A percentile compares a stretch with the other conserved stretches of the same genome.
These are phyloP conservation scores for Melipona bicolor DNA, from an alignment of 2,888 invertebrate genomes.

Conservation along the genomic window DNA sequence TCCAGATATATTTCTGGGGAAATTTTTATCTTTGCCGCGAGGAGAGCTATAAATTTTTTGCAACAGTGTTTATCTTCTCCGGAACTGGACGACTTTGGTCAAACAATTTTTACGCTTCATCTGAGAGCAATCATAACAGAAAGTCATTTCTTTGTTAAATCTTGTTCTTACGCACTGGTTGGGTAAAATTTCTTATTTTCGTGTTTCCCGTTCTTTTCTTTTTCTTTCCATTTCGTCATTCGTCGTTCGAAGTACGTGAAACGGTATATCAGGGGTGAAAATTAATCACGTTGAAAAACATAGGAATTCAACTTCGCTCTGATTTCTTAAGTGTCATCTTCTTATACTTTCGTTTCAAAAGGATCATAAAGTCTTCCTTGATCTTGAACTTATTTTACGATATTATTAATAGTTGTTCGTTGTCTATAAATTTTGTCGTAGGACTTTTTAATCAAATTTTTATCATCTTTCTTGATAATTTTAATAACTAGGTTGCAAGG, in stretches of 20 bases:
- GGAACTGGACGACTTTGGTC: neutral
- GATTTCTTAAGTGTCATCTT: conserved; percentile 1
- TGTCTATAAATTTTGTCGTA: too few species aligned
- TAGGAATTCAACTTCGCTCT: neutral
- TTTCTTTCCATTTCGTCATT: neutral
- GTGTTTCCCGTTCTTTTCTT: too few species aligned
- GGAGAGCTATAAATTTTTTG: neutral
- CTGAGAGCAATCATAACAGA: neutral
- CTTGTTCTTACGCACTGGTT: neutral
- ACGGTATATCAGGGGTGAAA: neutral
- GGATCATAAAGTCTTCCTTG: neutral
- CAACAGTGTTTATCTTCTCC: neutral
- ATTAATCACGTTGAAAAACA: neutral
- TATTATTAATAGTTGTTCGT: neutral
- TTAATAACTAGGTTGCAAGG: too few species aligned
- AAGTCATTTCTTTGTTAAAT: neutral
- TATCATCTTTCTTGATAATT: too few species aligned
- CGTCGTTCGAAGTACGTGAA: neutral
- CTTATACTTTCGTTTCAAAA: neutral
- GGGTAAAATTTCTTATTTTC: neutral
- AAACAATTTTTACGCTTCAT: neutral
- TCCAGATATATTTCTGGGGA: too few species aligned
- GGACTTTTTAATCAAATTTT: too few species aligned
- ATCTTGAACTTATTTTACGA: neutral
- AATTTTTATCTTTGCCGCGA: neutral